These are phyloP conservation scores for Heliconius erato DNA, from an alignment of 2,888 invertebrate genomes.

Conservation along the genomic window DNA sequence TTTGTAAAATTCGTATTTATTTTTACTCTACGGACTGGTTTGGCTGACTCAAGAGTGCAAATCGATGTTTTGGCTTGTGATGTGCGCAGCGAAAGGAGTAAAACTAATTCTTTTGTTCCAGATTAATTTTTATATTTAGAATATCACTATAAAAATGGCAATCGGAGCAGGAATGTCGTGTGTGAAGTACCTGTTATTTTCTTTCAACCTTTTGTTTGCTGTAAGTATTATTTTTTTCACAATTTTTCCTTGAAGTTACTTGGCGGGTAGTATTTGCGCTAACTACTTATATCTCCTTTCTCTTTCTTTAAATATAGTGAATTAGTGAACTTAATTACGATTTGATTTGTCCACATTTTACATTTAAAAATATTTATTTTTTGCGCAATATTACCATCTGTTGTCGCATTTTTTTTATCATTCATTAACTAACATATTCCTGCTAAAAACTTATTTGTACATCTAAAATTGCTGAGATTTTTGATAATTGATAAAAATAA, in stretches of 20 bases:
- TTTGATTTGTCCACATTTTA: background rate
- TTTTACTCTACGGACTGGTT: slow-evolving; percentile 21
- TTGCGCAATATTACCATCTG: slow-evolving; percentile 7
- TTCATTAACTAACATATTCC: too few relatives aligned
- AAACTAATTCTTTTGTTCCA: slow-evolving; percentile 67
- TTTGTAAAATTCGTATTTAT: background rate
- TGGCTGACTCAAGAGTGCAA: slow-evolving; percentile 60
- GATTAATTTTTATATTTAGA: slow-evolving; percentile 63
- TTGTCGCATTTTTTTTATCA: background rate
- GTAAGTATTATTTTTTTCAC: slow-evolving; percentile 85
- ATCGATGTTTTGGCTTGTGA: slow-evolving; percentile 67
- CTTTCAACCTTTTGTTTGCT: slow-evolving; percentile 95
- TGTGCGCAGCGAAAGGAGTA: slow-evolving; percentile 41
- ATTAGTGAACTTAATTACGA: background rate
- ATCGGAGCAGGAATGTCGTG: slow-evolving; percentile 93
- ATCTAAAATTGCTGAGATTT: background rate
- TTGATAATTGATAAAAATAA: background rate
- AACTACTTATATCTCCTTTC: slow-evolving; percentile 30
- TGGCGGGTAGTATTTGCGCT: slow-evolving; percentile 14
- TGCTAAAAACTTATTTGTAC: too few relatives aligned
- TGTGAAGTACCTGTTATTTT: slow-evolving; percentile 94
- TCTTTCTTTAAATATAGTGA: slow-evolving; percentile 20
- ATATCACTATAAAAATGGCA: slow-evolving; percentile 87
- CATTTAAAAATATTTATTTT: background rate
- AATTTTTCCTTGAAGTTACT: slow-evolving; percentile 49